Percentiles rank a stretch among this genome's conserved stretches.
Evolutionary conservation across 1,140 invertebrate genomes (phyloP).

Genomic region (Sinonovacula constricta): DNA sequence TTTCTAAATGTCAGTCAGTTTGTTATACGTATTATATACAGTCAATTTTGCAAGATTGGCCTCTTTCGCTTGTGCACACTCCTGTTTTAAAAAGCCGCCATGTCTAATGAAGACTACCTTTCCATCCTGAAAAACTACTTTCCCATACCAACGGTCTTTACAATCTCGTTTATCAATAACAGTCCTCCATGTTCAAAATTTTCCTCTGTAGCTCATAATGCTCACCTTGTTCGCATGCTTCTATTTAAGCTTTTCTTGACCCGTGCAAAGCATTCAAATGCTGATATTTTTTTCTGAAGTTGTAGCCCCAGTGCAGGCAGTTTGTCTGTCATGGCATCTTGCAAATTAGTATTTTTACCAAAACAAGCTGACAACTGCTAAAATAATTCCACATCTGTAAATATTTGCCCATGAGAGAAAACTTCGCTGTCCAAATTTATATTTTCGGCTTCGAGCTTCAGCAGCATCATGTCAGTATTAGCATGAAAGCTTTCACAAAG

Average conservation of each 20-base stretch:
- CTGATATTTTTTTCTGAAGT: constrained; percentile 45
- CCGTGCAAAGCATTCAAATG: too few species aligned
- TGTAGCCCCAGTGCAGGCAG: constrained; percentile 28
- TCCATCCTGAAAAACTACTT: constrained; percentile 50
- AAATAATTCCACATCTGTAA: constrained; percentile 56
- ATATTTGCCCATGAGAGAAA: too few species aligned
- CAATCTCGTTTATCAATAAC: constrained; percentile 55
- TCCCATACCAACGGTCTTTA: constrained; percentile 48
- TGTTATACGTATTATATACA: too few species aligned
- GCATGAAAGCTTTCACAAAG: constrained; percentile 41
- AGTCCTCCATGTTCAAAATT: constrained; percentile 41
- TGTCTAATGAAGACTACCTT: constrained; percentile 52
- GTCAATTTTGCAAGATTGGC: too few species aligned
- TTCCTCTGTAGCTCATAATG: too few species aligned
- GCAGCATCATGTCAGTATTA: constrained; percentile 41
- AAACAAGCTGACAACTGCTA: constrained; percentile 29
- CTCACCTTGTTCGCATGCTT: too few species aligned
- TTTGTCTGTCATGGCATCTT: constrained; percentile 42
- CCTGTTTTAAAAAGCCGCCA: constrained; percentile 52
- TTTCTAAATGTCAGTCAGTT: constrained; percentile 51
- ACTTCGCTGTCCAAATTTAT: too few species aligned
- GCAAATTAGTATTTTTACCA: constrained; percentile 27
- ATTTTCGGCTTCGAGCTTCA: constrained; percentile 36
- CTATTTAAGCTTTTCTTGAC: too few species aligned
- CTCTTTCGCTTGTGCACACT: too few species aligned